These are phyloP conservation scores for Exocentrus adspersus DNA, from an alignment of 2,888 invertebrate species.

Conservation along the genomic window DNA sequence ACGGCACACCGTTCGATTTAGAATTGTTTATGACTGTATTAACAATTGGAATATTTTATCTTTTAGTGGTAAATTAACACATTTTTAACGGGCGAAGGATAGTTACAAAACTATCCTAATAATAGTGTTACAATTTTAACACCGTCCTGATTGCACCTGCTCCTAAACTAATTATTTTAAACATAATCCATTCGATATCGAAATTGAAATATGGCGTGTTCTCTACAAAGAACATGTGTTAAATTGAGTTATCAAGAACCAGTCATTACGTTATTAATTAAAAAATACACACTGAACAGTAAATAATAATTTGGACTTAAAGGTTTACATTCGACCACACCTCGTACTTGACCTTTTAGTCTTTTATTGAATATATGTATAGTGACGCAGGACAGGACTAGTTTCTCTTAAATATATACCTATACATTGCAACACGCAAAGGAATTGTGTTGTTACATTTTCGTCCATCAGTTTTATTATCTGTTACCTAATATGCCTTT, in stretches of 20 bases:
- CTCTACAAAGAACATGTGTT: not conserved
- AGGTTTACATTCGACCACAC: conserved; percentile 13
- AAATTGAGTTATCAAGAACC: not conserved
- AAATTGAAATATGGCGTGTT: too few species aligned
- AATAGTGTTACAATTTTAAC: too few species aligned
- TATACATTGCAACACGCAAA: conserved; percentile 3
- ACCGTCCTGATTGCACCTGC: too few species aligned
- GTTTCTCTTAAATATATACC: conserved; percentile 6
- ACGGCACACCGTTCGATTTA: not conserved
- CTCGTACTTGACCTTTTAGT: conserved; percentile 16
- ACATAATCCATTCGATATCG: too few species aligned
- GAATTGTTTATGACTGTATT: conserved; percentile 11
- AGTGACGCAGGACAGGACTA: conserved; percentile 5
- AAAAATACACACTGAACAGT: conserved; percentile 1
- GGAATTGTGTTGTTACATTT: not conserved
- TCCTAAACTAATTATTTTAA: too few species aligned
- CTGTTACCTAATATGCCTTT: too few species aligned
- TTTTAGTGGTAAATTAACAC: too few species aligned
- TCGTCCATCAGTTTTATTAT: too few species aligned
- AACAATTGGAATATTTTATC: not conserved
- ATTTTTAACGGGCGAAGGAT: too few species aligned
- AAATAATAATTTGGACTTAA: conserved; percentile 10
- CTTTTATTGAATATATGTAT: too few species aligned
- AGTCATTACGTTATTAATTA: not conserved
- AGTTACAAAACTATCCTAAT: too few species aligned